Evolutionary conservation across 1,140 invertebrate species (phyloP), one percentile per base, ranked within the genome.

Genomic region (Tetragonula clypearis): DNA sequence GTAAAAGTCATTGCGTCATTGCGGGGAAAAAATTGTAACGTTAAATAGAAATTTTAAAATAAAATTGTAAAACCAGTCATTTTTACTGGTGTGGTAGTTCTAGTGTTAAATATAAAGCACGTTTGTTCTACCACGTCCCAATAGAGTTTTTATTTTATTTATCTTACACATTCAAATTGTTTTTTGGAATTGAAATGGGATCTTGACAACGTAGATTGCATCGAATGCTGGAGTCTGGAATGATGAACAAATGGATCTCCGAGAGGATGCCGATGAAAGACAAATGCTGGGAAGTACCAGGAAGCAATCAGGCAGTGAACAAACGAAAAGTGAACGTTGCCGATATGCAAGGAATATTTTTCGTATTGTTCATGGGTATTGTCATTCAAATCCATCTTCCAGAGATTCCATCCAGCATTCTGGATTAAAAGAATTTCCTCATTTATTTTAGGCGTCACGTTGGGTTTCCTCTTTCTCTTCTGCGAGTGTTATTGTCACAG

Each of bases 301-400:
- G 95, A 68, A 93, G 95, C 72, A 94, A 95, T 78, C 95, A 96
- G 12, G 97, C 97, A 93, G 97, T 97, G 14, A 96, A 96, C 55
- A 98, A 98, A 92, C 97, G 98, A 90, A 98, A 97, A 75, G 97
- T 98, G 8, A 97, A 98, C 91, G 95, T 98, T 86, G 95, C 97
- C 79, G 98, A 98, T 90, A 98, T 98, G 98, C 97, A 98, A 93
- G 98, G 98, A 55, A 98, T 97, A 69, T 98, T 98, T 95, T 97
- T 98, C 86, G 96, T 98, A 0, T 93, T 98, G 6, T 96, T 97
- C 84, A 93, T 98, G 55, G 97, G 97, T 97, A 96, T 93, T 84
- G 12, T 60, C 26, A 53, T 71, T 26, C 56, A 12, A 62, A 66
- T 66, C 6, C 8, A 14, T n/a, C 5, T 9, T 3, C 23, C 21